Evolutionary conservation across 1,140 invertebrate species (phyloP), one percentile per base, ranked within the genome.

Genomic region (Drosophila obscura): DNA sequence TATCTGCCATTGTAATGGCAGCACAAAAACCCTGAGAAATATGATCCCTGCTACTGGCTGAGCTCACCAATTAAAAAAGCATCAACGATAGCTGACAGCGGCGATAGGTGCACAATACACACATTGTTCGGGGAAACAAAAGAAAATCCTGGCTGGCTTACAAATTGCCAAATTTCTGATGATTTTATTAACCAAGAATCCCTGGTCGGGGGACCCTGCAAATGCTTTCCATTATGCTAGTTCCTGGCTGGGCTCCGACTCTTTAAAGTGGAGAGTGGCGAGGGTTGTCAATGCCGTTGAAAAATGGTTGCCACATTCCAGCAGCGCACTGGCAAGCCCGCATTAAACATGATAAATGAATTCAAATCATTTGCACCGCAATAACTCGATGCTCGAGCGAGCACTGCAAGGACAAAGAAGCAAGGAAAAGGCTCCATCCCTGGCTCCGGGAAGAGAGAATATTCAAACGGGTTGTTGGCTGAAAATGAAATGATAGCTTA

Each of bases 301-400:
- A 77, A 84, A 83, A 83, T 84, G 80, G 66, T 75, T 63, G 80
- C 58, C 58, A 72, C 61, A 83, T 75, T 72, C 71, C 58, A 60
- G 71, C 50, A 80, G 71, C 59, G 64, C 46, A 48, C 61, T 75
- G 58, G 62, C 63, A 67, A 59, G 69, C 64, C 46, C 63, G 77
- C 76, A 87, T 78, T 76, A 75, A 75, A 87, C 78, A 82, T 87
- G 78, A 87, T 87, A 87, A 87, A 87, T 87, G 74, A 87, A 87
- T 87, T 78, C 78, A 87, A 81, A 87, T 87, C 78, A 78, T 78
- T 87, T 81, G 75, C 71, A 78, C 82, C 82, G 71, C 82, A 87
- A 81, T 81, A 81, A 74, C 74, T 85, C 57, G 64, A 50, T 49
- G 61, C 53, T 53, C 48, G 49, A 75, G 52, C 51, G 66, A 57